These are phyloP conservation scores for Genyomyrus donnyi DNA, from an alignment of 2,113 vertebrate genomes.

Conservation along the genomic window DNA sequence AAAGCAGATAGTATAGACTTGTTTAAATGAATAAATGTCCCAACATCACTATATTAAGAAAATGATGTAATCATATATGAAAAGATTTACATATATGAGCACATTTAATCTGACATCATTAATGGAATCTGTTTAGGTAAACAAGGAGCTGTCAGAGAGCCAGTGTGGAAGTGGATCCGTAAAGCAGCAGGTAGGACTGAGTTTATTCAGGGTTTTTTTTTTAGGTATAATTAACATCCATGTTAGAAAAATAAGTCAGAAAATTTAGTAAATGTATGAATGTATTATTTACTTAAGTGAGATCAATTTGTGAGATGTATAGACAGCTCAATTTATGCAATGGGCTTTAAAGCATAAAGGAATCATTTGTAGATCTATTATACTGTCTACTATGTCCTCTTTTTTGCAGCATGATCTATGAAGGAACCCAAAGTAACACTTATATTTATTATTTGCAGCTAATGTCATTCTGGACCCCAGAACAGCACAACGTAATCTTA, in stretches of 20 bases:
- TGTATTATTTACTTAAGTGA: not conserved
- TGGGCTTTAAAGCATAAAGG: not conserved
- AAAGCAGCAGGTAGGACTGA: not conserved
- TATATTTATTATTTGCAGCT: constrained; percentile 27
- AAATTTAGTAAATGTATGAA: not conserved
- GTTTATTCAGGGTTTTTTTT: not conserved
- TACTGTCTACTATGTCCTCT: not conserved
- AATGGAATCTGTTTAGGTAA: not conserved
- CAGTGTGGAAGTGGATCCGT: not conserved
- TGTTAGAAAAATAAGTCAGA: too few species aligned
- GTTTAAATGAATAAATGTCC: not conserved
- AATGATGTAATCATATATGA: not conserved
- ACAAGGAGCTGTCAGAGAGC: not conserved
- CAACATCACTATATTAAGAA: too few species aligned
- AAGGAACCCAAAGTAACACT: not conserved
- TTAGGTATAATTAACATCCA: too few species aligned
- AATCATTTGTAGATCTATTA: not conserved
- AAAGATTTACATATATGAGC: too few species aligned
- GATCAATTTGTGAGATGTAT: not conserved
- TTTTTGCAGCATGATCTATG: not conserved
- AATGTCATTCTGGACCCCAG: constrained; percentile 25
- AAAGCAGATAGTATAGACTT: not conserved
- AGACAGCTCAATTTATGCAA: not conserved
- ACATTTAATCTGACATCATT: not conserved
- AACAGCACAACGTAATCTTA: too few species aligned